Evolutionary conservation across 1,140 invertebrate species (phyloP).

Genomic region (Anagrus nilaparvatae): DNA sequence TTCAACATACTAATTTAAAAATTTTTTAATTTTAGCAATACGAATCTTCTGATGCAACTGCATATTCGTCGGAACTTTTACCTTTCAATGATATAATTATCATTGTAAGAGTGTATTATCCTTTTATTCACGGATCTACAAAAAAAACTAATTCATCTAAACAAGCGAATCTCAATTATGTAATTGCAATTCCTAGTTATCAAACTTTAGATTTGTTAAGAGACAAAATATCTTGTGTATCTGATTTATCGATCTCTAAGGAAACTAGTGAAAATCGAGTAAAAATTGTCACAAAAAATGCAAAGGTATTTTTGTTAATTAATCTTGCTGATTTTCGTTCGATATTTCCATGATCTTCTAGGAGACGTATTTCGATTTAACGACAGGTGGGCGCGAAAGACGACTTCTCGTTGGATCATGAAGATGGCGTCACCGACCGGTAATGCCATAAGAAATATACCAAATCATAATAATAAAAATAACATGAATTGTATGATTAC

Average conservation of each 20-base stretch:
- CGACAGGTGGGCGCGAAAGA: too few species aligned
- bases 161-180: conserved; percentile 39
- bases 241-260: conserved; percentile 48
- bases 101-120: background rate
- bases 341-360: too few species aligned
- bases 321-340: too few species aligned
- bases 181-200: conserved; percentile 50
- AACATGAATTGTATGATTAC: too few species aligned
- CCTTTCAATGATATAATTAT: background rate
- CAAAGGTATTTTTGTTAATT: conserved; percentile 38
- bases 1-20: background rate
- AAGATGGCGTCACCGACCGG: too few species aligned
- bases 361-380: too few species aligned
- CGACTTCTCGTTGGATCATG: too few species aligned
- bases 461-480: too few species aligned
- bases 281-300: conserved; percentile 25
- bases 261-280: conserved; percentile 53
- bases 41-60: conserved; percentile 7
- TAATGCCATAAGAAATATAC: too few species aligned
- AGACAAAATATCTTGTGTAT: conserved; percentile 56
- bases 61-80: conserved; percentile 2
- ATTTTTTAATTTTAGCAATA: background rate
- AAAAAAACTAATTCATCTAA: conserved; percentile 29
- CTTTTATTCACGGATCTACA: background rate
- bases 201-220: conserved; percentile 52